phyloP scores from a whole-genome alignment of 2,888 invertebrate genomes.

The Agriopis aurantiaria region DNA sequence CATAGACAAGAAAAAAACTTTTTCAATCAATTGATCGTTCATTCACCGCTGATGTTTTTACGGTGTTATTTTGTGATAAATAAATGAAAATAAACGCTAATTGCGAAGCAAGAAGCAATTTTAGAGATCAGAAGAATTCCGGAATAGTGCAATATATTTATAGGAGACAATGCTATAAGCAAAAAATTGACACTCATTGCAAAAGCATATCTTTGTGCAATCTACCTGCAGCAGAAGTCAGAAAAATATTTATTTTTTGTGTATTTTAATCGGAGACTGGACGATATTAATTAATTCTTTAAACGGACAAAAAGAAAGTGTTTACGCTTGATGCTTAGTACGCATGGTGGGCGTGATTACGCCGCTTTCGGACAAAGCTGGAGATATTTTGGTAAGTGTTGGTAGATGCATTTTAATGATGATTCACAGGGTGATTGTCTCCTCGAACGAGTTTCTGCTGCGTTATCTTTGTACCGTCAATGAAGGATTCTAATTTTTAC shows the following conservation, averaged over 20 bases:
- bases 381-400: constrained; percentile 77
- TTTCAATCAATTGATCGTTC: constrained; percentile 84
- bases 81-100: constrained; percentile 80
- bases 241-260: constrained; percentile 71
- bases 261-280: constrained; percentile 74
- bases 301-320: constrained; percentile 68
- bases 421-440: constrained; percentile 70
- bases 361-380: constrained; percentile 60
- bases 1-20: constrained; percentile 67
- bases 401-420: constrained; percentile 67
- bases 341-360: constrained; percentile 64
- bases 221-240: constrained; percentile 82
- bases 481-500: constrained; percentile 27
- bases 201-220: constrained; percentile 76
- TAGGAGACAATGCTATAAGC: constrained; percentile 60
- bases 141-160: constrained; percentile 76
- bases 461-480: constrained; percentile 37
- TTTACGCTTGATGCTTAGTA: constrained; percentile 69
- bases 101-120: constrained; percentile 70
- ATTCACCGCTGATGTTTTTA: constrained; percentile 86
- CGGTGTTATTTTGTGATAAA: constrained; percentile 82
- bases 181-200: constrained; percentile 61
- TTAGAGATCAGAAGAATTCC: constrained; percentile 70
- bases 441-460: constrained; percentile 40
- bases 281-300: constrained; percentile 65